A percentile compares a stretch with the other conserved stretches of the same genome.
Conservation (phyloP, 2,113 vertebrate genomes). For the Daboia siamensis region DNA sequence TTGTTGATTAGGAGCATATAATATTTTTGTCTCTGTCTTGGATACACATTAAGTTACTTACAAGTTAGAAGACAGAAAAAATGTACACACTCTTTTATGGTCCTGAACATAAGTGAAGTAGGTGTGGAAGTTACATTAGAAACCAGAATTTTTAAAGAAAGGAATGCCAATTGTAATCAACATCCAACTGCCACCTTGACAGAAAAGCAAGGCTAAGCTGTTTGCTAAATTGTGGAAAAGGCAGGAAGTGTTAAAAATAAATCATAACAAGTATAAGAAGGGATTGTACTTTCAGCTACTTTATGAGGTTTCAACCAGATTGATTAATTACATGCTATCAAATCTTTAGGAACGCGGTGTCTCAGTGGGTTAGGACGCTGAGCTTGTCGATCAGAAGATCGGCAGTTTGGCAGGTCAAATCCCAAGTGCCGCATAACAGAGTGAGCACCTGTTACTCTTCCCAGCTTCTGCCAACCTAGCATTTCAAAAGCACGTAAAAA, state of each 20-base stretch:
- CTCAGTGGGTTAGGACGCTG: too few species aligned
- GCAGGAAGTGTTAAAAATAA: neutral
- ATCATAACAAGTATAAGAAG: neutral
- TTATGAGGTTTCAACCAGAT: neutral
- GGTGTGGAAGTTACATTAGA: neutral
- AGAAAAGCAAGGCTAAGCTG: neutral
- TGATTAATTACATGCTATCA: neutral
- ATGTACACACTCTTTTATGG: neutral
- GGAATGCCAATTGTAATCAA: neutral
- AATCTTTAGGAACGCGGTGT: too few species aligned
- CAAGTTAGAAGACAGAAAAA: neutral
- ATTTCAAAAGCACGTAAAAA: too few species aligned
- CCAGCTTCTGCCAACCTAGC: too few species aligned
- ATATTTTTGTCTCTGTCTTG: too few species aligned
- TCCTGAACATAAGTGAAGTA: neutral
- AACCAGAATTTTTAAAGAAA: neutral
- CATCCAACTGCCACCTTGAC: neutral
- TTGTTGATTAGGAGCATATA: too few species aligned
- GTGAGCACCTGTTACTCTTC: too few species aligned
- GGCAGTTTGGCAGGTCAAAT: too few species aligned
- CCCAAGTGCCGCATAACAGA: too few species aligned
- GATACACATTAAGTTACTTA: neutral
- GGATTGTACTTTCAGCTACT: neutral
- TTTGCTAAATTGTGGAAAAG: neutral
- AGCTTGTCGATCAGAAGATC: too few species aligned